phyloP scores from a whole-genome alignment of 2,113 vertebrate species.

The Struthio camelus region DNA sequence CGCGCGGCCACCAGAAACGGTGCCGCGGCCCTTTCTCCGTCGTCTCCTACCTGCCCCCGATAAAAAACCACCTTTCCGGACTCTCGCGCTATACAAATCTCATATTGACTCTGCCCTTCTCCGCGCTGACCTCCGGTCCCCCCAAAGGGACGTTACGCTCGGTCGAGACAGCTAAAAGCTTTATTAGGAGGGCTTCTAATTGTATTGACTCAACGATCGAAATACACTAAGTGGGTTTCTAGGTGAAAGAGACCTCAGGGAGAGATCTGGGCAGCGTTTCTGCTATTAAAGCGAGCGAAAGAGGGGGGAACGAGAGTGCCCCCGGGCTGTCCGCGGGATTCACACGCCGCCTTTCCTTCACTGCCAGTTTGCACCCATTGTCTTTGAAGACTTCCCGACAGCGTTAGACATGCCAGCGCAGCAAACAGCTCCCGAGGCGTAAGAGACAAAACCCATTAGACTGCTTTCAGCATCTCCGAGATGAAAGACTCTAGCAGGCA shows the following conservation, averaged over 20 bases:
- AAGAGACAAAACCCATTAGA: not conserved
- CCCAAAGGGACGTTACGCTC: not conserved
- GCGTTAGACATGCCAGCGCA: rapidly evolving
- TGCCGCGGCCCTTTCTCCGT: rapidly evolving
- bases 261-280: not conserved
- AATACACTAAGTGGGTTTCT: constrained; percentile 32
- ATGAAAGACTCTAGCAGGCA: not conserved
- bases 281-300: not conserved
- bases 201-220: not conserved
- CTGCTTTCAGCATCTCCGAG: not conserved
- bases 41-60: not conserved
- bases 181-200: not conserved
- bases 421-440: rapidly evolving
- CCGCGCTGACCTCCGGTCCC: not conserved
- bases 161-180: not conserved
- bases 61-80: not conserved
- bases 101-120: not conserved
- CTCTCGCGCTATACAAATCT: not conserved
- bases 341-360: not conserved
- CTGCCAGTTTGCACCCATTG: not conserved
- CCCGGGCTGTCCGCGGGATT: not conserved
- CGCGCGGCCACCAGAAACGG: rapidly evolving
- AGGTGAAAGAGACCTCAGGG: constrained; percentile 10
- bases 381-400: not conserved
- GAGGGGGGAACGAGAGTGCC: not conserved